Percentiles rank a stretch among this genome's conserved stretches.
phyloP scores from a whole-genome alignment of 2,797 vertebrate species.

The Arctocebus calabarensis region DNA sequence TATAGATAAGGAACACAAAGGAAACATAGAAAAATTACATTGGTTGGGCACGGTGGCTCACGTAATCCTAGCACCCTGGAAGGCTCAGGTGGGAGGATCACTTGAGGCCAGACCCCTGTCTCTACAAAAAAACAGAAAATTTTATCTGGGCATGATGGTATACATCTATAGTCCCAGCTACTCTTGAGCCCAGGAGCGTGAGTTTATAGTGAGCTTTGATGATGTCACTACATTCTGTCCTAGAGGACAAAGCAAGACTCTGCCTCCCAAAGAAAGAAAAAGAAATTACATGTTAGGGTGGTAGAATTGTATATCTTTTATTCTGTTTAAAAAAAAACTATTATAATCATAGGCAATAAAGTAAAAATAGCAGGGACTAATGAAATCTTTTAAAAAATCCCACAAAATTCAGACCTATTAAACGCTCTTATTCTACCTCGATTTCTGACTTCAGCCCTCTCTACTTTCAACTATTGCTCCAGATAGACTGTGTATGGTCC shows the following conservation, averaged over 20 bases:
- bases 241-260: no score
- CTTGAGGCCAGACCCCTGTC: background rate
- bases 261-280: background rate
- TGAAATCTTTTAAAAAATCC: background rate
- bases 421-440: background rate
- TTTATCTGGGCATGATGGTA: no score
- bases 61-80: background rate
- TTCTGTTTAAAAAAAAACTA: background rate
- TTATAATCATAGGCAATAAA: background rate
- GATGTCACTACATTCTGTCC: no score
- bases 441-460: background rate
- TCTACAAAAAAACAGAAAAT: background rate
- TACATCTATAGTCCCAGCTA: no score
- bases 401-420: background rate
- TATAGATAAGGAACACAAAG: background rate
- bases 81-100: background rate
- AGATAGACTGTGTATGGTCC: background rate
- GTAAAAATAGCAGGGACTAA: background rate
- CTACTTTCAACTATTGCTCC: background rate
- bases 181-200: no score
- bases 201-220: no score
- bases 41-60: background rate
- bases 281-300: background rate
- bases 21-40: background rate
- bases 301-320: conserved; percentile 1